A percentile compares a stretch with the other conserved stretches of the same genome.
These are phyloP conservation scores for Cheirogaleus medius DNA, from an alignment of 2,113 vertebrate genomes.

Conservation along the genomic window DNA sequence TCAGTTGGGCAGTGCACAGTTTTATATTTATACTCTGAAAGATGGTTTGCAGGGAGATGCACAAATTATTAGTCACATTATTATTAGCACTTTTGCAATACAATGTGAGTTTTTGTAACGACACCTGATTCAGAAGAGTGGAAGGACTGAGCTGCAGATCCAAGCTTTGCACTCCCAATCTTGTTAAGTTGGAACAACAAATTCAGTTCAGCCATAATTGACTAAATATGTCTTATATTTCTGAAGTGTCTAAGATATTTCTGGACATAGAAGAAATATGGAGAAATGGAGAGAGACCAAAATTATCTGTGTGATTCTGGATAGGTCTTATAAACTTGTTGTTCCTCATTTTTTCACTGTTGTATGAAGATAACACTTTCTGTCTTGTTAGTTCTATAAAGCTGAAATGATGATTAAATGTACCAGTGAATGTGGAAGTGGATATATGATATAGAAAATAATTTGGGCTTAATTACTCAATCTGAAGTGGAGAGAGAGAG, in stretches of 20 bases:
- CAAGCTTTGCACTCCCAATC: background rate
- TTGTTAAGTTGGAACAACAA: background rate
- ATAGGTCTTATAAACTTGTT: background rate
- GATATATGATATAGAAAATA: background rate
- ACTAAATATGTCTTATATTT: background rate
- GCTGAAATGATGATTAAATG: background rate
- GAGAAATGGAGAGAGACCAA: background rate
- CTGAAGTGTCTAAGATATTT: background rate
- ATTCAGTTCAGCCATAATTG: background rate
- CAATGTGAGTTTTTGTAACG: background rate
- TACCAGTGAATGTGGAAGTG: background rate
- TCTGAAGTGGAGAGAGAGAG: background rate
- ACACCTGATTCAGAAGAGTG: background rate
- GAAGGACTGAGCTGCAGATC: background rate
- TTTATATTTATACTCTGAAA: constrained; percentile 43
- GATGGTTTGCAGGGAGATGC: background rate
- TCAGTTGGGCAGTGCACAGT: background rate
- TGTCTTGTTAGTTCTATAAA: background rate
- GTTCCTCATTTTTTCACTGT: background rate
- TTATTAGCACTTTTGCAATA: constrained; percentile 39
- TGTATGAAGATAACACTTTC: background rate
- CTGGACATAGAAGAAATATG: background rate
- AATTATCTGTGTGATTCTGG: background rate
- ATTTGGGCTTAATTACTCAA: background rate
- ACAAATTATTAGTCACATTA: constrained; percentile 46